phyloP scores from a whole-genome alignment of 2,797 vertebrate genomes.

The Pelochelys cantorii region DNA sequence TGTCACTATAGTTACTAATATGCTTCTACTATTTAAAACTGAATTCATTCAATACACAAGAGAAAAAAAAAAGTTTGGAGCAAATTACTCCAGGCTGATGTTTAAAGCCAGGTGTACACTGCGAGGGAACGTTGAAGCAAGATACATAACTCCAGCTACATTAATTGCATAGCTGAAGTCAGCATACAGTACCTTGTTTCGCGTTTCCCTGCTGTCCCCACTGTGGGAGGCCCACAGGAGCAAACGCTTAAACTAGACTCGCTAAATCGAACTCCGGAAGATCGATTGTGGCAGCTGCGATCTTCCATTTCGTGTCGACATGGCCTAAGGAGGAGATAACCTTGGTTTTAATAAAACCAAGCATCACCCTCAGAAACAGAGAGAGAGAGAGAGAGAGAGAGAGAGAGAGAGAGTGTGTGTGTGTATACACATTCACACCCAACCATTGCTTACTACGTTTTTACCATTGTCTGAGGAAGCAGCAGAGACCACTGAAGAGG shows the following conservation, averaged over 20 bases:
- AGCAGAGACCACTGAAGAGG: slow-evolving; percentile 26
- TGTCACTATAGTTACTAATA: neutral
- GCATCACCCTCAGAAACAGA: neutral
- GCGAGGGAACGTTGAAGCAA: too few species aligned
- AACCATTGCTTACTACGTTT: neutral
- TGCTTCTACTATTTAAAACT: neutral
- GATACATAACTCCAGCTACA: too few species aligned
- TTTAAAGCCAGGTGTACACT: neutral
- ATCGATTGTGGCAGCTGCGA: too few species aligned
- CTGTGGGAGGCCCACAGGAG: too few species aligned
- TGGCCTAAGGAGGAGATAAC: neutral
- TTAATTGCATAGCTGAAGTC: too few species aligned
- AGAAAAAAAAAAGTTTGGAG: neutral
- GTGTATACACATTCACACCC: neutral
- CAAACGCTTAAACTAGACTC: too few species aligned
- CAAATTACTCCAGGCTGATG: neutral
- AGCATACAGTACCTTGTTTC: too few species aligned
- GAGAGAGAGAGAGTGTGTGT: neutral
- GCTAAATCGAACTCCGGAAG: too few species aligned
- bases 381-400: too few species aligned
- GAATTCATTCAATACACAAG: neutral
- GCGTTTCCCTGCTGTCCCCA: too few species aligned
- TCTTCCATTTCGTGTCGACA: too few species aligned
- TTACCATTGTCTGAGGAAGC: slow-evolving; percentile 37
- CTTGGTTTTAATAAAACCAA: neutral